These are phyloP conservation scores for Amiota mariae DNA, from an alignment of 2,888 invertebrate genomes.

Conservation along the genomic window DNA sequence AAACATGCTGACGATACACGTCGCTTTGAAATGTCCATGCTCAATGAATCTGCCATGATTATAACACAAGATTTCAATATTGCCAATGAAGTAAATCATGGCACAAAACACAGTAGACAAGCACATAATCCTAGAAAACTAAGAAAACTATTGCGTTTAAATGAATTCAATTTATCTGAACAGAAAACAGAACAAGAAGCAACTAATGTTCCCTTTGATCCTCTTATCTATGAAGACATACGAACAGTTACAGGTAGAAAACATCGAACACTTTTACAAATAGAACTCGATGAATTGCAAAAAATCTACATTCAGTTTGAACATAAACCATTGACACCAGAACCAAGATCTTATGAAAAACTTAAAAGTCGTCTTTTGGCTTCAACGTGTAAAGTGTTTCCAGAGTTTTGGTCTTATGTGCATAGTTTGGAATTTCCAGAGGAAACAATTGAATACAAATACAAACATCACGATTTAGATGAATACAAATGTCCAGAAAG, in stretches of 20 bases:
- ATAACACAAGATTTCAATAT: neutral
- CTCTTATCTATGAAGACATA: slow-evolving; percentile 49
- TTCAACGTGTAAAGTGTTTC: slow-evolving; percentile 61
- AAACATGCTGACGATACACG: slow-evolving; percentile 53
- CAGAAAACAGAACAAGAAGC: slow-evolving; percentile 23
- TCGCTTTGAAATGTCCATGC: slow-evolving; percentile 49
- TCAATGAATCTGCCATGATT: slow-evolving; percentile 35
- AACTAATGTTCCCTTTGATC: neutral
- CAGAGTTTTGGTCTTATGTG: slow-evolving; percentile 67
- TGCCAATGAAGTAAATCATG: neutral
- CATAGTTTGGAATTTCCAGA: slow-evolving; percentile 61
- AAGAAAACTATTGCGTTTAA: slow-evolving; percentile 50
- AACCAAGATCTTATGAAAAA: neutral
- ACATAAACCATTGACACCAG: neutral
- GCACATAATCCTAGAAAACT: slow-evolving; percentile 17
- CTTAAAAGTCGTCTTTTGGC: slow-evolving; percentile 33
- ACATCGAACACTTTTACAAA: slow-evolving; percentile 60
- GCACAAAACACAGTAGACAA: neutral
- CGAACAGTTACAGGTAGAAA: slow-evolving; percentile 39
- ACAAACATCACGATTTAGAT: slow-evolving; percentile 49
- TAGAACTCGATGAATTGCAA: slow-evolving; percentile 63
- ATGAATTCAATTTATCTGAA: slow-evolving; percentile 47
- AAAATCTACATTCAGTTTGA: slow-evolving; percentile 60
- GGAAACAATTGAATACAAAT: neutral
- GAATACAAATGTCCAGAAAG: slow-evolving; percentile 39